phyloP scores from a whole-genome alignment of 2,797 vertebrate genomes.

The Pteronotus mesoamericanus region DNA sequence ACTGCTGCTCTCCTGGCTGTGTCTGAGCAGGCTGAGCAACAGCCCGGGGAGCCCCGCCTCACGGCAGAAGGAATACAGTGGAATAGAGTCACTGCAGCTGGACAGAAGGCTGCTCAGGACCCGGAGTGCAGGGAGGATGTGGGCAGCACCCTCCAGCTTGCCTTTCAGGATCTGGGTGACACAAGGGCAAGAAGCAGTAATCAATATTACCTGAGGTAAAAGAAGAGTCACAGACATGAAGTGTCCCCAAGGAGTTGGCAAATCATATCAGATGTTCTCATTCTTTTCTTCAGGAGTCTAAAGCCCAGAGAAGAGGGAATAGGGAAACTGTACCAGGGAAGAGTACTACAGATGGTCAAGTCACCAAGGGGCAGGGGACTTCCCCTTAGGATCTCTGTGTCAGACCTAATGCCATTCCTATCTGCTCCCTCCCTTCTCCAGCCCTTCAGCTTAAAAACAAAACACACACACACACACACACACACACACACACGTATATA shows the following conservation, averaged over 20 bases:
- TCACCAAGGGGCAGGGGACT: not conserved
- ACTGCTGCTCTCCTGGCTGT: conserved; percentile 80
- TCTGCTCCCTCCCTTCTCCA: not conserved
- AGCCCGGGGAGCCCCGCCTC: conserved; percentile 84
- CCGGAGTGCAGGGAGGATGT: conserved; percentile 81
- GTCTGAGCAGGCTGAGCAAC: conserved; percentile 83
- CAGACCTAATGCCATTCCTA: not conserved
- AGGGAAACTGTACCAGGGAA: not conserved
- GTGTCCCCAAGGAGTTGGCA: not conserved
- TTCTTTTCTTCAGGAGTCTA: not conserved
- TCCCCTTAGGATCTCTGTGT: not conserved
- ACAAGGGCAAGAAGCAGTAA: not conserved
- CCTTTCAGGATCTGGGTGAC: conserved; percentile 85
- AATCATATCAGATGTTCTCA: not conserved
- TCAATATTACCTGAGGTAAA: not conserved
- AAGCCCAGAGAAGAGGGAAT: not conserved
- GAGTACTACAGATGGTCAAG: not conserved
- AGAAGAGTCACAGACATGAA: not conserved
- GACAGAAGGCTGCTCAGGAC: conserved; percentile 85
- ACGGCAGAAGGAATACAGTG: conserved; percentile 74
- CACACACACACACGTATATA: not conserved
- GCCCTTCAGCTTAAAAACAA: not conserved
- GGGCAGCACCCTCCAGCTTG: conserved; percentile 78
- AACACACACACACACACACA: not conserved
- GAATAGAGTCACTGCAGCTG: conserved; percentile 77